These are phyloP conservation scores for Papilio dardanus DNA, from an alignment of 1,140 invertebrate genomes.

Conservation along the genomic window DNA sequence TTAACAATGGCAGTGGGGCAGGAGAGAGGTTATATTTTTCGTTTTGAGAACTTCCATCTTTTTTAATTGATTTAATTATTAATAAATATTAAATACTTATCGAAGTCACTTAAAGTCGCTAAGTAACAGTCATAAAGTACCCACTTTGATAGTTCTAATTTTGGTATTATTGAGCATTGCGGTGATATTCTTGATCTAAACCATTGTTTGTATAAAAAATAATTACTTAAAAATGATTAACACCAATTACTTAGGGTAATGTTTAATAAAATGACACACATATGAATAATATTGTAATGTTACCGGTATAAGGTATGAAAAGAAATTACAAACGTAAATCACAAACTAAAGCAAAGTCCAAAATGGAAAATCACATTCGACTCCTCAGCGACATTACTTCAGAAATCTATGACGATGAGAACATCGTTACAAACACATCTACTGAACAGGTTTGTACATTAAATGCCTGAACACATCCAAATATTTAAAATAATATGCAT, in stretches of 20 bases:
- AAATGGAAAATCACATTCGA: conserved; percentile 70
- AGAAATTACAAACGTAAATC: background rate
- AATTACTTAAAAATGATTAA: background rate
- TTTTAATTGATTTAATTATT: background rate
- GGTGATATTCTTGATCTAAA: background rate
- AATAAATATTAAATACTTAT: conserved; percentile 42
- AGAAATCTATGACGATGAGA: conserved; percentile 76
- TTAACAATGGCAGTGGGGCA: background rate
- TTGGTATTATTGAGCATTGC: background rate
- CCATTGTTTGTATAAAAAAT: background rate
- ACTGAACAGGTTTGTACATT: conserved; percentile 81
- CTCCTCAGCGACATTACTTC: conserved; percentile 60
- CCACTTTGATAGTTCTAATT: background rate
- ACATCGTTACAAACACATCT: conserved; percentile 80
- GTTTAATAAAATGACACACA: background rate
- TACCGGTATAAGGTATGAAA: background rate
- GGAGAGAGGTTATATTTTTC: background rate
- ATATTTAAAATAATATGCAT: background rate
- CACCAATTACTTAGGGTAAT: background rate
- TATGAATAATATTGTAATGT: conserved; percentile 4
- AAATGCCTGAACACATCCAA: background rate
- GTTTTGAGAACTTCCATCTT: background rate
- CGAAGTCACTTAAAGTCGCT: conserved; percentile 23
- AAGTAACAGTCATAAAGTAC: background rate
- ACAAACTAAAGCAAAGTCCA: conserved; percentile 28